Evolutionary conservation across 2,888 invertebrate species (phyloP).

Genomic region (Nomada flava): DNA sequence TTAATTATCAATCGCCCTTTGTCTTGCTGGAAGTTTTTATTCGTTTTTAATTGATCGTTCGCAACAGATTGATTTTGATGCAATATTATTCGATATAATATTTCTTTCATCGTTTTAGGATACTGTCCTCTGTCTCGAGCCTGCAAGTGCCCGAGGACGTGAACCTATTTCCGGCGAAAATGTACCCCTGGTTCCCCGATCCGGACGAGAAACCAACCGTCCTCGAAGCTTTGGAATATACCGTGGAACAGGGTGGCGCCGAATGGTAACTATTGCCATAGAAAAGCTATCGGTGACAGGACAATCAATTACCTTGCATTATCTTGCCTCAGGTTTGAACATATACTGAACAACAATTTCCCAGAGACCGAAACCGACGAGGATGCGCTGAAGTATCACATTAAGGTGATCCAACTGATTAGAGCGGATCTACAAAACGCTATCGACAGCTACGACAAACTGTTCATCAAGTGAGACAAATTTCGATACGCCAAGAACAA

Average conservation of each 20-base stretch:
- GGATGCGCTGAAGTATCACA: slow-evolving; percentile 90
- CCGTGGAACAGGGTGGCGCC: slow-evolving; percentile 90
- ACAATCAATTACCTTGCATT: neutral
- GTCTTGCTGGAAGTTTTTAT: neutral
- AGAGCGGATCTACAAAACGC: slow-evolving; percentile 92
- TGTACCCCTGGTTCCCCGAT: slow-evolving; percentile 88
- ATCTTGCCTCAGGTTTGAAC: slow-evolving; percentile 85
- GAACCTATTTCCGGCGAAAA: slow-evolving; percentile 89
- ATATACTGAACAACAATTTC: slow-evolving; percentile 89
- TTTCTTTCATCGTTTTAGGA: slow-evolving; percentile 83
- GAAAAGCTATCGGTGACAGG: neutral
- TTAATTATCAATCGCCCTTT: no score
- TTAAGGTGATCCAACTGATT: slow-evolving; percentile 93
- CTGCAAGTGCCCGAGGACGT: slow-evolving; percentile 87
- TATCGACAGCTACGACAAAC: slow-evolving; percentile 91
- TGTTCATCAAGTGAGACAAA: slow-evolving; percentile 92
- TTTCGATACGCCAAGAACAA: neutral
- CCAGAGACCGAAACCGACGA: slow-evolving; percentile 88
- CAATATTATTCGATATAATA: no score
- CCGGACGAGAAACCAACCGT: slow-evolving; percentile 84
- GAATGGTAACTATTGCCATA: slow-evolving; percentile 87
- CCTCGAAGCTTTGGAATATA: slow-evolving; percentile 88
- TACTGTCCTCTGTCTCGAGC: slow-evolving; percentile 88
- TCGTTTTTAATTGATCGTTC: no score
- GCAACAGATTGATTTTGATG: no score